Percentiles rank a stretch among this genome's conserved stretches.
Conservation (phyloP, 2,888 invertebrate genomes). For the Pseudococcus viburni region DNA sequence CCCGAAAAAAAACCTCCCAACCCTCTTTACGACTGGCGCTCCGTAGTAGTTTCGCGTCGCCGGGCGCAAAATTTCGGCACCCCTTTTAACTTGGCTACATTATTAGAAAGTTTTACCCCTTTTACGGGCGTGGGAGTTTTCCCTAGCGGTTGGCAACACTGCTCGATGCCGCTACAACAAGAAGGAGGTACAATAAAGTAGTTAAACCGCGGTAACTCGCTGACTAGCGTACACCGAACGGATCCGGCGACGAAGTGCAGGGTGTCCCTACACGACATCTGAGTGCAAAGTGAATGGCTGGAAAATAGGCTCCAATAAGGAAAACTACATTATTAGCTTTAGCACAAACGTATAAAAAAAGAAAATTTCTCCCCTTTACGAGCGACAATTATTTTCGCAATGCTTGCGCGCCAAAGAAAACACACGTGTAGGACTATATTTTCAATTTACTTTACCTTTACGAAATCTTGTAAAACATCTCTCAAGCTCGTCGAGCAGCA, state of each 20-base stretch:
- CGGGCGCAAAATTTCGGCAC: constrained; percentile 57
- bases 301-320: constrained; percentile 67
- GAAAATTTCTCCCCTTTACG: constrained; percentile 59
- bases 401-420: constrained; percentile 58
- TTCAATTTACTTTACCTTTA: constrained; percentile 68
- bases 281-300: constrained; percentile 66
- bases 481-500: constrained; percentile 64
- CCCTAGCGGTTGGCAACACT: constrained; percentile 64
- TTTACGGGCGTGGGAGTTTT: constrained; percentile 30
- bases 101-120: constrained; percentile 61
- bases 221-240: constrained; percentile 39
- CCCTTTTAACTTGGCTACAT: constrained; percentile 51
- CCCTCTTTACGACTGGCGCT: constrained; percentile 48
- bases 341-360: constrained; percentile 59
- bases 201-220: constrained; percentile 63
- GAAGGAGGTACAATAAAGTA: constrained; percentile 64
- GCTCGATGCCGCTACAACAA: constrained; percentile 54
- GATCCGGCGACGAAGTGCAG: constrained; percentile 45
- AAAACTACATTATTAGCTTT: constrained; percentile 66
- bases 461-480: constrained; percentile 65
- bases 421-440: constrained; percentile 63
- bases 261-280: constrained; percentile 63
- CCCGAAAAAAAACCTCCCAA: not conserved
- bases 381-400: constrained; percentile 65
- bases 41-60: constrained; percentile 10